Evolutionary conservation across 2,888 invertebrate genomes (phyloP).

Genomic region (Drosophila anceps): DNA sequence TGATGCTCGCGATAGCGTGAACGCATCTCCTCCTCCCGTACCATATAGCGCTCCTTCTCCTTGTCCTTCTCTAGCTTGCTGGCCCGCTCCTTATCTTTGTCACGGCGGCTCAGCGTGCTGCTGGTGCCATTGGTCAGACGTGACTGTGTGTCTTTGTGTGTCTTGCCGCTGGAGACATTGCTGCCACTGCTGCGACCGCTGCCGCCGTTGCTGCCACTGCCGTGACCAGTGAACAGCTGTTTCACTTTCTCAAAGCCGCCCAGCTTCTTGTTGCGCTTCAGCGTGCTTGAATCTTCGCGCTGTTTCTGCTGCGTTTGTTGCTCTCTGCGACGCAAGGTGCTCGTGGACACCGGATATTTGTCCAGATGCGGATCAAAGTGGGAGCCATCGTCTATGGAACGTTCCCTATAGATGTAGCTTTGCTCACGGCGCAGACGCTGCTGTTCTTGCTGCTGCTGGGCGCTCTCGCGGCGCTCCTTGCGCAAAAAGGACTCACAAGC

Average conservation of each 20-base stretch:
- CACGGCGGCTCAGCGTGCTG: conserved; percentile 83
- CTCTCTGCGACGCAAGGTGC: conserved; percentile 76
- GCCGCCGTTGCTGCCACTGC: conserved; percentile 87
- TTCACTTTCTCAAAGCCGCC: conserved; percentile 92
- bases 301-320: conserved; percentile 48
- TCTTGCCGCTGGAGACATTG: conserved; percentile 72
- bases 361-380: conserved; percentile 89
- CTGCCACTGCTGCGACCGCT: conserved; percentile 86
- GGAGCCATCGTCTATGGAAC: conserved; percentile 89
- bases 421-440: conserved; percentile 85
- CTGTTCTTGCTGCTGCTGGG: conserved; percentile 86
- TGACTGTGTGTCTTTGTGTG: conserved; percentile 74
- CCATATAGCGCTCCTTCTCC: conserved; percentile 85
- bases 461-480: conserved; percentile 91
- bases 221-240: conserved; percentile 89
- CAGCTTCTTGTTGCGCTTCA: conserved; percentile 87
- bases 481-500: conserved; percentile 90
- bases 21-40: conserved; percentile 87
- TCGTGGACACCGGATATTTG: conserved; percentile 86
- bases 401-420: conserved; percentile 87
- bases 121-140: conserved; percentile 73
- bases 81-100: conserved; percentile 66
- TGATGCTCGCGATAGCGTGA: conserved; percentile 88
- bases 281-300: conserved; percentile 73
- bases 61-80: conserved; percentile 44